Conservation (phyloP, 2,888 invertebrate species). For the Marasmarcha lunaedactyla region DNA sequence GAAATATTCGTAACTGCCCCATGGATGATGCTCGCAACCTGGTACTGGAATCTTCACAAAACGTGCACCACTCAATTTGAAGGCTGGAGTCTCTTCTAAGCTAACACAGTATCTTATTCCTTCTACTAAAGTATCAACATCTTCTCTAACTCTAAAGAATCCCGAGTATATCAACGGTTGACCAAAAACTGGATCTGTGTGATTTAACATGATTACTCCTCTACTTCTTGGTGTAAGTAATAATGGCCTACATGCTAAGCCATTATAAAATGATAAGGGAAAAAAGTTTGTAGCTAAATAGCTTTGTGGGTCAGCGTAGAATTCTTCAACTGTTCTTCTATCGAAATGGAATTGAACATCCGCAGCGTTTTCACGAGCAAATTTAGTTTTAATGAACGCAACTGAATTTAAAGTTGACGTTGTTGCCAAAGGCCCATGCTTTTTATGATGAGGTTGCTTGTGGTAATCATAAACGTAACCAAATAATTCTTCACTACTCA, state of each 20-base stretch:
- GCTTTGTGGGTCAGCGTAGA: constrained; percentile 67
- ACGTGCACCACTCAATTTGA: constrained; percentile 66
- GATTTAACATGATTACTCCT: constrained; percentile 73
- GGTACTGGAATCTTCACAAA: constrained; percentile 70
- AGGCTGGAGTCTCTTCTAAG: constrained; percentile 71
- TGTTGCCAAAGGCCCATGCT: constrained; percentile 64
- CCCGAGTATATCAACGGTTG: constrained; percentile 80
- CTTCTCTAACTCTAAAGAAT: constrained; percentile 74
- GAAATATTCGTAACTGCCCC: constrained; percentile 76
- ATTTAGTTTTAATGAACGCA: constrained; percentile 73
- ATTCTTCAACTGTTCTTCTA: constrained; percentile 66
- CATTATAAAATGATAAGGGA: constrained; percentile 74
- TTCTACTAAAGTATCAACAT: constrained; percentile 71
- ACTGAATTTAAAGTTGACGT: constrained; percentile 67
- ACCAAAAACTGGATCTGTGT: constrained; percentile 78
- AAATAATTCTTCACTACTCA: constrained; percentile 38
- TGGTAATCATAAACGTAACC: constrained; percentile 53
- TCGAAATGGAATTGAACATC: constrained; percentile 78
- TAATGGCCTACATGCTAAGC: constrained; percentile 72
- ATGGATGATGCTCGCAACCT: constrained; percentile 65
- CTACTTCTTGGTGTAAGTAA: constrained; percentile 73
- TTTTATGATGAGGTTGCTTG: constrained; percentile 31
- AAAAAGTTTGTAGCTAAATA: constrained; percentile 52
- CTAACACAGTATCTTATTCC: constrained; percentile 71
- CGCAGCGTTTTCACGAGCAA: constrained; percentile 50